These are phyloP conservation scores for Drosophila ambigua DNA, from an alignment of 1,140 invertebrate genomes.

Conservation along the genomic window DNA sequence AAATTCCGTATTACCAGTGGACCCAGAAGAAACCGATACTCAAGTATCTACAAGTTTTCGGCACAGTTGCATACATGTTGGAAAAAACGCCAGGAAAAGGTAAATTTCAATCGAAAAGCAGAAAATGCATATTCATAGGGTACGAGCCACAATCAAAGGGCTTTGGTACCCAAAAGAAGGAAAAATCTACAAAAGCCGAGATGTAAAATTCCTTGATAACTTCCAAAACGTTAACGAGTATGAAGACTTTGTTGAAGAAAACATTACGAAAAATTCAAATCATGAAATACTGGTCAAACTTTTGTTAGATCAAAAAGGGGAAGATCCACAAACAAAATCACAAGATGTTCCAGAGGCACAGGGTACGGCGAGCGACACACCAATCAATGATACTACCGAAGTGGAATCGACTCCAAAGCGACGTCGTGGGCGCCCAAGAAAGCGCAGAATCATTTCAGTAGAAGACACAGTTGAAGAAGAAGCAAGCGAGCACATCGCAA, in stretches of 20 bases:
- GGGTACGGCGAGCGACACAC: background rate
- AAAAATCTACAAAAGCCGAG: conserved; percentile 7
- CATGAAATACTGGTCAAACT: background rate
- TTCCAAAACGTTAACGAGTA: background rate
- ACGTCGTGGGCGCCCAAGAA: no score
- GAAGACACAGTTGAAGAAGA: background rate
- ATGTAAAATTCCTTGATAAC: conserved; percentile 8
- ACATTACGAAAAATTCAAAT: background rate
- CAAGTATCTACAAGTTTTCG: background rate
- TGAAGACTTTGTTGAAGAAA: background rate
- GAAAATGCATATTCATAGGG: background rate
- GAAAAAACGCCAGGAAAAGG: background rate
- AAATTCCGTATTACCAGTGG: background rate
- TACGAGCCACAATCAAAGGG: background rate
- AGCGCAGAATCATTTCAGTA: background rate
- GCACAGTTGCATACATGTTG: background rate
- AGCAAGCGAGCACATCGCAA: background rate
- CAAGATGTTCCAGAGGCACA: background rate
- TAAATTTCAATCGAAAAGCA: conserved; percentile 1
- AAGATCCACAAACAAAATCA: background rate
- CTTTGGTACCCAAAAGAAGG: background rate
- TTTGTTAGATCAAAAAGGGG: background rate
- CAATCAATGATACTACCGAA: no score
- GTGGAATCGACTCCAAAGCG: no score
- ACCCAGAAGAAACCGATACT: background rate